Evolutionary conservation across 2,797 vertebrate genomes (phyloP), one percentile per base, ranked within the genome.

Genomic region (Fundulus diaphanus): DNA sequence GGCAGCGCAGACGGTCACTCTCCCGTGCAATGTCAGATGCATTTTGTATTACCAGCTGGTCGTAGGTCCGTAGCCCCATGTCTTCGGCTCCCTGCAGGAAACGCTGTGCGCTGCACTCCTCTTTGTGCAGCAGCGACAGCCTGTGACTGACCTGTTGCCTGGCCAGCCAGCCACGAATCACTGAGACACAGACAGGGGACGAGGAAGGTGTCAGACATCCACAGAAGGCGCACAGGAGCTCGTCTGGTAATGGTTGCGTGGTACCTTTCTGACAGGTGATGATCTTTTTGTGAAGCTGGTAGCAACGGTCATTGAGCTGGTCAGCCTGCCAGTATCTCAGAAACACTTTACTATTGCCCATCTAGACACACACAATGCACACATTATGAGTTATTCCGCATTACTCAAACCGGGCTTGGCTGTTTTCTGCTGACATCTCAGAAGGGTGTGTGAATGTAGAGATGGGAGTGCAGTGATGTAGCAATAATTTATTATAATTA

Each of bases 21-120:
- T 96, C 95, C 20, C 95, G 82, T 1, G 95, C 93, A 0, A 96
- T 96, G 85, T 96, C 95, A 0, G 94, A 94, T 1, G 98, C 98
- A 48, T 99, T 99, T 92, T 99, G 98, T 91, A 99, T 98, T 77
- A 99, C 98, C 93, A 99, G 92, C 87, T 96, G 97, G 78, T 99
- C 98, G 0, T 99, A 99, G 73, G 96, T 96, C 83, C 96, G 97
- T 92, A 99, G 96, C 68, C 98, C 97, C 94, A 97, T 96, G 83
- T 99, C 97, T 92, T 99, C 98, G 27, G 98, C 97, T 70, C 97
- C 98, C 89, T 99, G 97, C 86, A 99, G 96, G 94, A 99, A 99
- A 74, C 93, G 81, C 87, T 96, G 95, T 81, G 97, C 77, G 31
- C 93, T 93, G 12, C 89, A 87, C 77, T 94, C 93, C 59, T 97